Evolutionary conservation across 2,888 invertebrate genomes (phyloP).

Genomic region (Sesia apiformis): DNA sequence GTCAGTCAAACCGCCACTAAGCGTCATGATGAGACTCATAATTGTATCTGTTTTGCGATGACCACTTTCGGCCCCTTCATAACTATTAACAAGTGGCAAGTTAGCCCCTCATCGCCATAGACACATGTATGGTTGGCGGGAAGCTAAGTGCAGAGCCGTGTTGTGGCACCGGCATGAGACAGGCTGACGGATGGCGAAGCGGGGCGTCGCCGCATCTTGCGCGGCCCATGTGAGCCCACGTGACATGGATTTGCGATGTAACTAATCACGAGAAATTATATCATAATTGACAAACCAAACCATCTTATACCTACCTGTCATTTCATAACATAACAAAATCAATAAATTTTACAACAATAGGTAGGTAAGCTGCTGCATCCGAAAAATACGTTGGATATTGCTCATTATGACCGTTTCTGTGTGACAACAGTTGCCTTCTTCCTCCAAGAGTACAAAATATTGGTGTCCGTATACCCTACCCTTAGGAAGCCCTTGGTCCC

Average conservation of each 20-base stretch:
- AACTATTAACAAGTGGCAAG: slow-evolving; percentile 54
- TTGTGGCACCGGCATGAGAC: slow-evolving; percentile 46
- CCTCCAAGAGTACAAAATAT: too few species aligned
- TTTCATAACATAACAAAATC: too few species aligned
- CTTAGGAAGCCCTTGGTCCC: too few species aligned
- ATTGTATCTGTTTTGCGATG: slow-evolving; percentile 38
- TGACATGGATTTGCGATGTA: not conserved
- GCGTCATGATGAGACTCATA: slow-evolving; percentile 28
- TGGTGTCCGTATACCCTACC: too few species aligned
- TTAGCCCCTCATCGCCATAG: slow-evolving; percentile 48
- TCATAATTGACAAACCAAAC: too few species aligned
- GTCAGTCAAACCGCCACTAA: slow-evolving; percentile 16
- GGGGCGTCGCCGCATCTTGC: slow-evolving; percentile 33
- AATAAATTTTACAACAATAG: too few species aligned
- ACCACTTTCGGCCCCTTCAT: slow-evolving; percentile 42
- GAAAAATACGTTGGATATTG: too few species aligned
- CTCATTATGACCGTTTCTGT: too few species aligned
- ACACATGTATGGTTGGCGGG: slow-evolving; percentile 53
- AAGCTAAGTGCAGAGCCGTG: slow-evolving; percentile 65
- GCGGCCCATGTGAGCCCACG: slow-evolving; percentile 15
- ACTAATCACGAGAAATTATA: too few species aligned
- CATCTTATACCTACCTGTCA: too few species aligned
- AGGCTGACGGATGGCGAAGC: slow-evolving; percentile 60
- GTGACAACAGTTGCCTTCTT: too few species aligned
- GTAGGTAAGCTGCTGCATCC: too few species aligned